Evolutionary conservation across 2,113 vertebrate genomes (phyloP).

Genomic region (Daboia siamensis): DNA sequence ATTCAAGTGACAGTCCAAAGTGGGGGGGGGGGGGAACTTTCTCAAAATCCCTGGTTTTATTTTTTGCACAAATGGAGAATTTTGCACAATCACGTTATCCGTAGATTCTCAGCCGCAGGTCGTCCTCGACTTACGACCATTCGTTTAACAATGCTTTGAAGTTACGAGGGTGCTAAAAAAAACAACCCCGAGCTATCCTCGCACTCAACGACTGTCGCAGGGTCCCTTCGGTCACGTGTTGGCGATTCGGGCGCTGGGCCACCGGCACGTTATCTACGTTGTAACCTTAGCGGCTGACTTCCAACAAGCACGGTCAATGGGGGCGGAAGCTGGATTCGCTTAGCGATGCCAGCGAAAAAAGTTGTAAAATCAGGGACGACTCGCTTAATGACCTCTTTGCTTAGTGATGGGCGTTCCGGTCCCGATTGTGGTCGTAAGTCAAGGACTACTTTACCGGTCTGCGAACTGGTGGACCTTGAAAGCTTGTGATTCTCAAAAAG

Average conservation of each 20-base stretch:
- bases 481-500: background rate
- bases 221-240: background rate
- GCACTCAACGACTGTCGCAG: no score
- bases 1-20: background rate
- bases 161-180: no score
- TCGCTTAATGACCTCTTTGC: background rate
- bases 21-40: background rate
- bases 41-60: background rate
- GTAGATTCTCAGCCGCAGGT: background rate
- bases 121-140: background rate
- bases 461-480: accelerated
- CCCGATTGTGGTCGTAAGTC: background rate
- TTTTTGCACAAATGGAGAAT: background rate
- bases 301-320: no score
- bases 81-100: background rate
- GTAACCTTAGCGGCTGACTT: no score
- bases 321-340: no score
- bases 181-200: no score
- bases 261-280: background rate
- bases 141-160: background rate
- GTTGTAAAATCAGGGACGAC: background rate
- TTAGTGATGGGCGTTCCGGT: background rate
- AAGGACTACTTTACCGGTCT: background rate
- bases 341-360: no score
- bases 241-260: no score